phyloP scores from a whole-genome alignment of 2,797 vertebrate genomes.

The Adrianichthys oophorus region DNA sequence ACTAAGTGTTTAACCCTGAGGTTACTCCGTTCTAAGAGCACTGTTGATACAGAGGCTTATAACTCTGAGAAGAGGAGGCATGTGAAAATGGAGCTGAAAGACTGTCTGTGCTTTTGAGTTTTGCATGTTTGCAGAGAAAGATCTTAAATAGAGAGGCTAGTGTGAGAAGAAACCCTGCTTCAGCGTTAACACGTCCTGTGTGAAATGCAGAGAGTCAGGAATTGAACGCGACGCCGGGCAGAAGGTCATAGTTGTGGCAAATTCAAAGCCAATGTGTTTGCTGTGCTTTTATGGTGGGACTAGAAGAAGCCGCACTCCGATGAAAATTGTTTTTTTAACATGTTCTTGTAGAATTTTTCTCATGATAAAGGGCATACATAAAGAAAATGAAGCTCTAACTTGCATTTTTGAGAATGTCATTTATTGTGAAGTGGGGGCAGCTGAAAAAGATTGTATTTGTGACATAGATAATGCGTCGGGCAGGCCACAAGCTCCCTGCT shows the following conservation, averaged over 20 bases:
- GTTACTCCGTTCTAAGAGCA: slow-evolving; percentile 73
- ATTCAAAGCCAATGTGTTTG: neutral
- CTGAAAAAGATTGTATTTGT: too few relatives aligned
- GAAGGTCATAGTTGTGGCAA: neutral
- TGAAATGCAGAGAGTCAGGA: slow-evolving; percentile 10
- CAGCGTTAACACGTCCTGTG: slow-evolving; percentile 14
- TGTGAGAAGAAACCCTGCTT: slow-evolving; percentile 34
- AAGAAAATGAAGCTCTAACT: too few relatives aligned
- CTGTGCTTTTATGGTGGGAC: neutral
- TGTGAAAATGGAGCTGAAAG: slow-evolving; percentile 45
- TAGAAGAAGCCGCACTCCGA: too few relatives aligned
- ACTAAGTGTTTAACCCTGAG: slow-evolving; percentile 81
- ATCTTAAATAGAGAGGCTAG: slow-evolving; percentile 32
- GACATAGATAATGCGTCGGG: too few relatives aligned
- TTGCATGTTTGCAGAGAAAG: slow-evolving; percentile 35
- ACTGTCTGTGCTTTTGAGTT: slow-evolving; percentile 36
- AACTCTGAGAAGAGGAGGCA: slow-evolving; percentile 40
- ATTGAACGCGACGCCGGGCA: neutral
- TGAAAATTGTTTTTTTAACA: too few relatives aligned
- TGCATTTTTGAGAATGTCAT: too few relatives aligned
- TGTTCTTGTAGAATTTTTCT: too few relatives aligned
- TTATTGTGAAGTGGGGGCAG: too few relatives aligned
- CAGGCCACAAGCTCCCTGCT: too few relatives aligned
- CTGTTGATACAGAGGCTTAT: slow-evolving; percentile 48
- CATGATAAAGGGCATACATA: too few relatives aligned